These are phyloP conservation scores for Emys orbicularis DNA, from an alignment of 2,797 vertebrate species.

Conservation along the genomic window DNA sequence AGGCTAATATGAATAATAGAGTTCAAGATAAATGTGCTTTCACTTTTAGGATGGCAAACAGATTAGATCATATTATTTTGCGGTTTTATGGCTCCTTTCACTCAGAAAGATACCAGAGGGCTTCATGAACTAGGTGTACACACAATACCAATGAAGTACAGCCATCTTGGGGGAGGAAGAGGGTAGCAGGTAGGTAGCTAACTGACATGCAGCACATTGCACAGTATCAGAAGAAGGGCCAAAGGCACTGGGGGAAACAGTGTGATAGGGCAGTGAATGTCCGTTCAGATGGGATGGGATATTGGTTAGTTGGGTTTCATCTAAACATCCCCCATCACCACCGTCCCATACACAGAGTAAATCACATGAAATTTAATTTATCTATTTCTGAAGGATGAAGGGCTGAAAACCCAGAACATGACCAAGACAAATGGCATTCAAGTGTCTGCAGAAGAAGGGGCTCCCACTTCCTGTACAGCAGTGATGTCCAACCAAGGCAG, in stretches of 20 bases:
- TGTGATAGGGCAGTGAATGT: neutral
- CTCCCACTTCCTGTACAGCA: neutral
- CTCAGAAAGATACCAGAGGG: neutral
- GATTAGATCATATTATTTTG: neutral
- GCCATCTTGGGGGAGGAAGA: neutral
- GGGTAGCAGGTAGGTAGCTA: neutral
- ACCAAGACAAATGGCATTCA: neutral
- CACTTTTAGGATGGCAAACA: neutral
- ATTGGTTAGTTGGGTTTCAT: neutral
- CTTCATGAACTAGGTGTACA: neutral
- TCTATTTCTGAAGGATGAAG: neutral
- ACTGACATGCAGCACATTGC: neutral
- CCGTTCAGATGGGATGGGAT: neutral
- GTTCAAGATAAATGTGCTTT: neutral
- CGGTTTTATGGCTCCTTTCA: neutral
- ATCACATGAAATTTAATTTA: neutral
- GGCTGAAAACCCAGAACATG: neutral
- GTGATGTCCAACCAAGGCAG: neutral
- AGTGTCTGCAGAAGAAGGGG: neutral
- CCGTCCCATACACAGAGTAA: neutral
- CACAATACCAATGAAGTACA: neutral
- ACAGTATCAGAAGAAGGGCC: neutral
- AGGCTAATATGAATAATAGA: neutral
- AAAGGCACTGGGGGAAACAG: neutral
- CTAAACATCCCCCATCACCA: neutral